Base-by-base conservation (phyloP, 2,888 invertebrate species). In the Tricholauxania praeusta region DNA sequence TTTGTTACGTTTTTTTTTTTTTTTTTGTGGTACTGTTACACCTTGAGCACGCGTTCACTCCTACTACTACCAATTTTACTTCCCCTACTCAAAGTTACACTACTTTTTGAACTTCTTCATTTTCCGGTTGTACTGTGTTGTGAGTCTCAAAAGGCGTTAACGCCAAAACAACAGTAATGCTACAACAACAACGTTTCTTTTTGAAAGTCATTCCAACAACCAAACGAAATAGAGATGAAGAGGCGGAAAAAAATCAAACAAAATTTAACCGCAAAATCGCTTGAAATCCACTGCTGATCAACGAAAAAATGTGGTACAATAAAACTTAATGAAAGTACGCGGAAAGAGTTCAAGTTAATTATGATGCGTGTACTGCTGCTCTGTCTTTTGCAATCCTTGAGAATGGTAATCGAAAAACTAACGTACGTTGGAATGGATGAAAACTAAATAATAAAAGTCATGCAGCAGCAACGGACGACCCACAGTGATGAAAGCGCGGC, bases 201-300 rank as follows among this genome's bases (percentile, higher is more conserved):
- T n/a, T 74, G 74, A 72, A 69, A 76, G 76, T 74, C 76, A 76
- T 74, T 63, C 63, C 39, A 64, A 72, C 15, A 51, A 65, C 19
- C 66, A 64, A 60, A 53, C 53, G 28, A 55, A 52, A 63, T 7
- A 47, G 52, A 12, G 47, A 70, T 10, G 28, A 51, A 12, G 19
- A 68, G 3, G 15, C 59, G 17, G 17, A 66, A 6, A 12, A 62
- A 47, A 55, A 12, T 57, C 52, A 14, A 39, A 53, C 53, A 63
- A 55, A 32, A 14, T 64, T 19, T 48, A 66, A 70, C 60, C 65
- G 70, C 59, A 60, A 70, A 70, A 68, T 60, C 49, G 14, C 28
- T 52, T n/a, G n/a, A 51, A n/a, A 19, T 22, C n/a, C 32, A 14
- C 28, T 39, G 10, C 39, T 10, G 39, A 39, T 39, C 39, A 39